Percentiles rank a stretch among this genome's conserved stretches.
Conservation (phyloP, 2,113 vertebrate genomes). For the Sphaerodactylus townsendi region DNA sequence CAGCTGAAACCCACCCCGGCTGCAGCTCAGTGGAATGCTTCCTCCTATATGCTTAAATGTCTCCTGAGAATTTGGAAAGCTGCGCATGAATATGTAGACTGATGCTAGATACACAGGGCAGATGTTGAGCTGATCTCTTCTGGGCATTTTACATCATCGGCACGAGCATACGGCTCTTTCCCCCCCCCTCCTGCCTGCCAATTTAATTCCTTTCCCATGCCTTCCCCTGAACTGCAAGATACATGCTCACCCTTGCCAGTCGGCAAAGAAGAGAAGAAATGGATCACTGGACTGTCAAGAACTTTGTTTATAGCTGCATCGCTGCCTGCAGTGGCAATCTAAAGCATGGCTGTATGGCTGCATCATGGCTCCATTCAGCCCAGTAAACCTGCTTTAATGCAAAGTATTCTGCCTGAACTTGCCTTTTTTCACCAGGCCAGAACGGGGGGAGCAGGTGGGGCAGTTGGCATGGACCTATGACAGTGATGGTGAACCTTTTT, state of each 20-base stretch:
- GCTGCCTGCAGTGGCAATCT: neutral
- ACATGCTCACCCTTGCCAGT: slow-evolving; percentile 20
- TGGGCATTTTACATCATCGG: slow-evolving; percentile 67
- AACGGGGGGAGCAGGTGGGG: too few species aligned
- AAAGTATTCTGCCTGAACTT: neutral
- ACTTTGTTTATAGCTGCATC: slow-evolving; percentile 1
- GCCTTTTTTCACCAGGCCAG: too few species aligned
- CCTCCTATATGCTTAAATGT: slow-evolving; percentile 60
- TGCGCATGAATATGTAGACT: slow-evolving; percentile 80
- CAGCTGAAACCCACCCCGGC: slow-evolving; percentile 55
- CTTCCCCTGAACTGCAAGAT: neutral
- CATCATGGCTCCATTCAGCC: neutral
- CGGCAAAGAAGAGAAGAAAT: slow-evolving; percentile 24
- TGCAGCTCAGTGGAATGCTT: slow-evolving; percentile 65
- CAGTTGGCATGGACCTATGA: too few species aligned
- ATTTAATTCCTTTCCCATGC: slow-evolving; percentile 29
- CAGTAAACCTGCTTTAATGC: too few species aligned
- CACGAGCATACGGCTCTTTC: slow-evolving; percentile 64
- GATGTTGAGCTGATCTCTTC: slow-evolving; percentile 72
- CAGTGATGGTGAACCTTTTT: too few species aligned
- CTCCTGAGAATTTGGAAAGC: slow-evolving; percentile 73
- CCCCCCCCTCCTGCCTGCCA: slow-evolving; percentile 52
- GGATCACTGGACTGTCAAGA: neutral
- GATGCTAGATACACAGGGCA: slow-evolving; percentile 66
- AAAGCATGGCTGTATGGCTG: neutral